Evolutionary conservation across 1,140 invertebrate genomes (phyloP).

Genomic region (Eulimnadia texana): DNA sequence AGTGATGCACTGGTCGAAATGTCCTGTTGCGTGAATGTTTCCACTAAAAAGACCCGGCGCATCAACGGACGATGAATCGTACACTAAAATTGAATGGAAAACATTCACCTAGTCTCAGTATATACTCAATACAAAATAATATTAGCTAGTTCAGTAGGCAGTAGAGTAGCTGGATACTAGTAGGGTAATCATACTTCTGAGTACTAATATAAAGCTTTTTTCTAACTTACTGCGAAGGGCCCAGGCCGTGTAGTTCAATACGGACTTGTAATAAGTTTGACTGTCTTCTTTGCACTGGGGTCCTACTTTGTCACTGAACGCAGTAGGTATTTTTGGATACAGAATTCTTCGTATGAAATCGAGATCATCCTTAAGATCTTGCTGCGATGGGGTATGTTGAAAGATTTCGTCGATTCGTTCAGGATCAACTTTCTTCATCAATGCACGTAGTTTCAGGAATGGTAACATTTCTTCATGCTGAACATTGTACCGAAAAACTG

Average conservation of each 20-base stretch:
- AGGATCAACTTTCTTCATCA: too few species aligned
- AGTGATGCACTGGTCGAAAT: slow-evolving; percentile 10
- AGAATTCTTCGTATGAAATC: not conserved
- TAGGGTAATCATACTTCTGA: too few species aligned
- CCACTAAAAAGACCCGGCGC: not conserved
- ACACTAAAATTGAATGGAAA: not conserved
- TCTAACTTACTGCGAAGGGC: not conserved
- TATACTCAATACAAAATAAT: not conserved
- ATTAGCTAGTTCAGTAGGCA: not conserved
- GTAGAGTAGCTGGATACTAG: too few species aligned
- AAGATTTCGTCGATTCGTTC: too few species aligned
- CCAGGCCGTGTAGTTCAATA: not conserved
- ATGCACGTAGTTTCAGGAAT: too few species aligned
- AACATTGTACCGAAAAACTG: too few species aligned
- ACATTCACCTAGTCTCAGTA: not conserved
- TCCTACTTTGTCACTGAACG: not conserved
- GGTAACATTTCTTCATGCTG: too few species aligned
- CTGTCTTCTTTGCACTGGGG: not conserved
- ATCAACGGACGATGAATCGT: not conserved
- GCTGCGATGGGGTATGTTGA: too few species aligned
- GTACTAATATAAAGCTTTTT: too few species aligned
- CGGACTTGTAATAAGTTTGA: not conserved
- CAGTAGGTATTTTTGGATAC: not conserved
- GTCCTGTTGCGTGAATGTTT: slow-evolving; percentile 2
- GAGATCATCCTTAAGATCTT: not conserved